Conservation (phyloP, 2,888 invertebrate genomes). For the Galeopsomyia nigrocyanea region DNA sequence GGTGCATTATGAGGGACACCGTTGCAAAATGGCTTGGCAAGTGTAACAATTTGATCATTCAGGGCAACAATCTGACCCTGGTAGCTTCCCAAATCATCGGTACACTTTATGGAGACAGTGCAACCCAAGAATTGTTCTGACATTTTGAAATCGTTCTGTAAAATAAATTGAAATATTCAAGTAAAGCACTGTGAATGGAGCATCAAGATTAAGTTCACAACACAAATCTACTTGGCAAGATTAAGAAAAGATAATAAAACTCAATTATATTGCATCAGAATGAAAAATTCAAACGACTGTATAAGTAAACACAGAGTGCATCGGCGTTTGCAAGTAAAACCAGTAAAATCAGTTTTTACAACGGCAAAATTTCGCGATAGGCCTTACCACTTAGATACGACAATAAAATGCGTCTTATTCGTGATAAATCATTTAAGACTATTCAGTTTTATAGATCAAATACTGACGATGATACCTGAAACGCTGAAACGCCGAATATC, state of each 20-base stretch:
- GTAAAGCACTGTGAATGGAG: neutral
- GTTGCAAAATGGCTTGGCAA: conserved; percentile 86
- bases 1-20: conserved; percentile 77
- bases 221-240: too few species aligned
- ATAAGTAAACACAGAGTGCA: neutral
- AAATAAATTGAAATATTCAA: neutral
- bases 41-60: conserved; percentile 79
- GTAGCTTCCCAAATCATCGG: conserved; percentile 82
- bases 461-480: neutral
- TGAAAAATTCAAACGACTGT: conserved; percentile 1
- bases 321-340: neutral
- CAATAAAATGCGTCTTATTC: too few species aligned
- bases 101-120: conserved; percentile 87
- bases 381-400: too few species aligned
- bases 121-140: conserved; percentile 73
- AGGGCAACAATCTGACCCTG: conserved; percentile 85
- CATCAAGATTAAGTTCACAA: too few species aligned
- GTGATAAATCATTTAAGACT: too few species aligned
- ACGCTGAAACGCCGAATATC: neutral
- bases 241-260: too few species aligned
- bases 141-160: conserved; percentile 53
- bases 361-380: neutral
- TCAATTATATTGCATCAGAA: neutral
- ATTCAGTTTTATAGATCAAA: neutral
- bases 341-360: neutral